phyloP scores from a whole-genome alignment of 2,113 vertebrate genomes.

The Cheilinus undulatus region DNA sequence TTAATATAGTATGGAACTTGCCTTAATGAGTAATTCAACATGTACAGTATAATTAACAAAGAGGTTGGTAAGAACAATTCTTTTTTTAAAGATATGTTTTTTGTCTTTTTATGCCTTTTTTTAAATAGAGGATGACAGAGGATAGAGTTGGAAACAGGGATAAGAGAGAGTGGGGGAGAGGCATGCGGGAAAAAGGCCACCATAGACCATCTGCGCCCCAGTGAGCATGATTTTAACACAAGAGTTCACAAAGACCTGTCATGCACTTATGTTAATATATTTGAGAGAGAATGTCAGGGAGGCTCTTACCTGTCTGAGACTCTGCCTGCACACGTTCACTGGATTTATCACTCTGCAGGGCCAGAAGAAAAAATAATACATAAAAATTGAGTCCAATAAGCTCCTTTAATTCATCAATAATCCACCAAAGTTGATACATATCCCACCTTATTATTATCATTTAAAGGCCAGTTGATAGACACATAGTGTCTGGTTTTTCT shows the following conservation, averaged over 20 bases:
- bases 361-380: slow-evolving; percentile 52
- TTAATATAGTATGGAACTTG: no score
- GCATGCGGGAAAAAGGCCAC: no score
- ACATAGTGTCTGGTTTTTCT: slow-evolving; percentile 99
- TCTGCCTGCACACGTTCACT: slow-evolving; percentile 92
- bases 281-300: neutral
- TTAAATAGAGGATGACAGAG: no score
- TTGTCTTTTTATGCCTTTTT: no score
- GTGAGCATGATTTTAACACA: neutral
- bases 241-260: neutral
- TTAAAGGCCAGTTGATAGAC: slow-evolving; percentile 97
- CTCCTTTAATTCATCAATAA: slow-evolving; percentile 3
- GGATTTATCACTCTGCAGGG: slow-evolving; percentile 87
- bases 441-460: slow-evolving; percentile 94
- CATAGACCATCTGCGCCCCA: no score
- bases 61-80: no score
- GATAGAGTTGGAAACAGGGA: no score
- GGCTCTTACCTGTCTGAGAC: slow-evolving; percentile 90
- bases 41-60: no score
- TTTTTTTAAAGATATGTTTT: no score
- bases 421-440: slow-evolving; percentile 15
- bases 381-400: neutral
- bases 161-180: no score
- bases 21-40: no score
- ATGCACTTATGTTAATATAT: neutral